These are phyloP conservation scores for Cuniculus paca DNA, from an alignment of 2,797 vertebrate genomes.

Conservation along the genomic window DNA sequence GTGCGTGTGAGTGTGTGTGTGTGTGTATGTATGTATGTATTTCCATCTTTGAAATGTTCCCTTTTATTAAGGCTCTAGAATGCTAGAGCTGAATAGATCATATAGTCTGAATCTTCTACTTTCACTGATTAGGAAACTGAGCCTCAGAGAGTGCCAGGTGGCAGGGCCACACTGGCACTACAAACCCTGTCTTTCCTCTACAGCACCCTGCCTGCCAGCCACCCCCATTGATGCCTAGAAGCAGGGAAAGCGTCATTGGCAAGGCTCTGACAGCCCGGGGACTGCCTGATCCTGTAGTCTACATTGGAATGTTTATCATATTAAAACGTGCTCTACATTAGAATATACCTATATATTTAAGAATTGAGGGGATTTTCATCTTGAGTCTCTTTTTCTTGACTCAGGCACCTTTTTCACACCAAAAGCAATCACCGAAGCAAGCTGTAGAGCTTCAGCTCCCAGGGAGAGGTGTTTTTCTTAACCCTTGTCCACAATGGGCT, in stretches of 20 bases:
- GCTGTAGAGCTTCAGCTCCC: background rate
- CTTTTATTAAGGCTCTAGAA: constrained; percentile 62
- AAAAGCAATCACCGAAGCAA: constrained; percentile 48
- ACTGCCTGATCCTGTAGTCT: constrained; percentile 70
- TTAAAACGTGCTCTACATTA: constrained; percentile 66
- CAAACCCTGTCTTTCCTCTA: background rate
- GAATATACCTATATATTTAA: constrained; percentile 81
- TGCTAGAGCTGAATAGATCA: background rate
- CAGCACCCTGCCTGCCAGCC: background rate
- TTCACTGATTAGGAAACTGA: constrained; percentile 35
- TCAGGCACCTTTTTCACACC: constrained; percentile 53
- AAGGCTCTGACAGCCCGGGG: constrained; percentile 39
- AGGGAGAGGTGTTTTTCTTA: background rate
- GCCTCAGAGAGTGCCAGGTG: background rate
- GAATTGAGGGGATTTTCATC: constrained; percentile 78
- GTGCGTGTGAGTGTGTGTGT: constrained; percentile 4
- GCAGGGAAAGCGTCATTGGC: background rate
- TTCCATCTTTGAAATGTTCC: constrained; percentile 53
- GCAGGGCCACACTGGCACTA: background rate
- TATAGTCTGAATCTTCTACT: background rate
- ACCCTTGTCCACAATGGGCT: background rate
- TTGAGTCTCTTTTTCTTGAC: constrained; percentile 66
- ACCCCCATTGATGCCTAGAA: background rate
- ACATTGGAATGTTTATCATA: constrained; percentile 75
- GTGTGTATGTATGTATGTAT: background rate